phyloP scores from a whole-genome alignment of 2,113 vertebrate species.

The Pseudolaguvia tuberculata region DNA sequence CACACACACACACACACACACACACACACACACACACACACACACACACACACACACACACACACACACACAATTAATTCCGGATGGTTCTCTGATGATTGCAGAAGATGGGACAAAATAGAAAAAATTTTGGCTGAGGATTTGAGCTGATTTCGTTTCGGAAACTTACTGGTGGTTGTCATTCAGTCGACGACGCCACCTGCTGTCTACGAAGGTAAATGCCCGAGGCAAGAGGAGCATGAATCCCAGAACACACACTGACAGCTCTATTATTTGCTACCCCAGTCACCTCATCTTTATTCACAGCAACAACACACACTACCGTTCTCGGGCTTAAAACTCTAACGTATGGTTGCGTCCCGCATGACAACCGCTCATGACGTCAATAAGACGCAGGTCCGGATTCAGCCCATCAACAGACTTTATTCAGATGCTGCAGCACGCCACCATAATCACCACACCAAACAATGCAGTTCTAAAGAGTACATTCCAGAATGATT shows the following conservation, averaged over 20 bases:
- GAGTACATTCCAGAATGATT: too few species aligned
- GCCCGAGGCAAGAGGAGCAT: neutral
- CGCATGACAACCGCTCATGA: neutral
- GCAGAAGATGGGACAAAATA: neutral
- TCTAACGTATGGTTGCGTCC: too few species aligned
- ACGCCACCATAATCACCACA: too few species aligned
- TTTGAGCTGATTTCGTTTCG: neutral
- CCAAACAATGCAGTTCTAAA: too few species aligned
- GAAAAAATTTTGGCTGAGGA: neutral
- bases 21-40: too few species aligned
- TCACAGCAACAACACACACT: neutral
- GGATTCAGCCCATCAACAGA: neutral
- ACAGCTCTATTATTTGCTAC: neutral
- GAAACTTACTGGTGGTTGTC: neutral
- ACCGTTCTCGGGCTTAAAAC: neutral
- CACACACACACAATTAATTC: neutral
- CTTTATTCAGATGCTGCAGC: neutral
- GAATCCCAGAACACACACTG: neutral
- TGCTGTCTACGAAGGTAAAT: neutral
- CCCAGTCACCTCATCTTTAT: neutral
- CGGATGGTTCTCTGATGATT: neutral
- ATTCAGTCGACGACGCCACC: neutral
- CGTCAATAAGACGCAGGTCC: neutral
- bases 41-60: too few species aligned
- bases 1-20: too few species aligned